Base-by-base conservation (phyloP, 30 jellyfish, hydroid and myxozoan genomes). In the Cassiopea xamachana region DNA sequence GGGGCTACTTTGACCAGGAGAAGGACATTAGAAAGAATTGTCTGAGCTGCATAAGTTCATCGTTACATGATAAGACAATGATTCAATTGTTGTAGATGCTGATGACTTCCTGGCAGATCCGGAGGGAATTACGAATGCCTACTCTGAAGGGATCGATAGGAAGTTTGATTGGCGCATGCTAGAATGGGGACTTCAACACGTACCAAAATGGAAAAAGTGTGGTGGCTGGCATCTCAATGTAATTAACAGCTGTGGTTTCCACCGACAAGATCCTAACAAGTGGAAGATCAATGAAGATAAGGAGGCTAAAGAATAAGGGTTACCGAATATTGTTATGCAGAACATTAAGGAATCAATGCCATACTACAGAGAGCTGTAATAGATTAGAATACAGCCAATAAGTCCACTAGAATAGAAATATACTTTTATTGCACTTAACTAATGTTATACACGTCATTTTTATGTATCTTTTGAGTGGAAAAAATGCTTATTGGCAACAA, bases 171-270 rank as follows among this genome's bases (percentile, higher is more conserved):
- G 88, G 87, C 84, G 87, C 78, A 96, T 96, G 60, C 93, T 96
- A 12, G 92, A 85, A 67, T 96, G 99, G 99, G 98, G 92, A 82
- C 96, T 98, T 5, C 97, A 97, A 15, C 94, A 27, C 39, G 39
- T 27, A 27, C 39, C 39, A 27, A 27, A 27, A 27, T 27, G 39
- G 39, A 27, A 27, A 27, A 27, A 27, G 39, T 27, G 39, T 27
- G 39, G 39, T 27, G 98, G 99, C 64, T 95, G 99, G 99, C 98
- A 95, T 73, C 98, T 91, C 43, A 83, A 88, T 74, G 99, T 94
- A 4, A 81, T 91, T 48, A 95, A 95, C 60, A 95, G 99, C 91
- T 82, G 97, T 12, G 99, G 99, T 39, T 95, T 95, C 69, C 81
- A 60, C 45, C 85, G 88, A 60, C 98, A 87, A 46, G 97, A 90